Conservation (phyloP, 2,113 vertebrate species). For the Lampris megalopsis region DNA sequence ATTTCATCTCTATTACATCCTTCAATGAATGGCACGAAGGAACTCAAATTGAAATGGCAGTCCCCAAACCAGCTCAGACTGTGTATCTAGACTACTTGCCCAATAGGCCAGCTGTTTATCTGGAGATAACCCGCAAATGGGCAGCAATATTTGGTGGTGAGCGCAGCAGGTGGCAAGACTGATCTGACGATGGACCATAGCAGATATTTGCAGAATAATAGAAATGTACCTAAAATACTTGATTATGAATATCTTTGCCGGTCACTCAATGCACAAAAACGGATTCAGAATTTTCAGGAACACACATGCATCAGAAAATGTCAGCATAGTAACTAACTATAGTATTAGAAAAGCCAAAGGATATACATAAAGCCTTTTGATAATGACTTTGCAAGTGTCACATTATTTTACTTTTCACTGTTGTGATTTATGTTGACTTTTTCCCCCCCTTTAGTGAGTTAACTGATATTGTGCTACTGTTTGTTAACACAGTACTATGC, state of each 20-base stretch:
- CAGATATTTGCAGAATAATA: background rate
- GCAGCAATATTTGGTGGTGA: slow-evolving; percentile 89
- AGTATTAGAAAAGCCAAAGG: slow-evolving; percentile 15
- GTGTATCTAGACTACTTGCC: slow-evolving; percentile 94
- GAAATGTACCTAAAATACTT: slow-evolving; percentile 6
- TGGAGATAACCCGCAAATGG: slow-evolving; percentile 96
- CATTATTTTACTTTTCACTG: slow-evolving; percentile 22
- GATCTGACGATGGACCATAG: slow-evolving; percentile 24
- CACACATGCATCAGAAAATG: background rate
- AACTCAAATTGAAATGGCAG: slow-evolving; percentile 95
- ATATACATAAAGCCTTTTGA: slow-evolving; percentile 1
- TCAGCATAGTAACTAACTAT: slow-evolving; percentile 1
- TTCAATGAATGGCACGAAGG: slow-evolving; percentile 99
- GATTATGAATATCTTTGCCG: background rate
- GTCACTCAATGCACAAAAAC: slow-evolving; percentile 10
- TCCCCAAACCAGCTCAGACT: slow-evolving; percentile 86
- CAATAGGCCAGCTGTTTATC: slow-evolving; percentile 90
- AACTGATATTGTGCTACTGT: slow-evolving; percentile 11
- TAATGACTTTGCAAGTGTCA: background rate
- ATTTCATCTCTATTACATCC: slow-evolving; percentile 94
- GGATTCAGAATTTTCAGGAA: background rate
- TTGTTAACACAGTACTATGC: slow-evolving; percentile 24
- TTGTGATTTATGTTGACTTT: slow-evolving; percentile 14
- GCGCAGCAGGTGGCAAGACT: slow-evolving; percentile 85
- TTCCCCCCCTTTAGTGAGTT: slow-evolving; percentile 22